These are phyloP conservation scores for Cyrtodaria siliqua DNA, from an alignment of 2,888 invertebrate species.

Conservation along the genomic window DNA sequence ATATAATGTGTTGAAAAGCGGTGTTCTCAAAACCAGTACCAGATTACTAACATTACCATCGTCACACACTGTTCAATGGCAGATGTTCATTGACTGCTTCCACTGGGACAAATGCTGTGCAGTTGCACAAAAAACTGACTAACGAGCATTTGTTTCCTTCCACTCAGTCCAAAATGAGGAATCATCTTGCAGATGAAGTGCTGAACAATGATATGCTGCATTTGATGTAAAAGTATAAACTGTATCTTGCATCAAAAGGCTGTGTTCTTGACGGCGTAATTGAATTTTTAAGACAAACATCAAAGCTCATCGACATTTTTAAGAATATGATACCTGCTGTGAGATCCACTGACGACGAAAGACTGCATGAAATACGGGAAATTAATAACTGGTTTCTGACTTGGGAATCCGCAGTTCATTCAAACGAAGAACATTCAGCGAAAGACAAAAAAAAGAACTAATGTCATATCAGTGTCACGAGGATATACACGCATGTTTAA, in stretches of 20 bases:
- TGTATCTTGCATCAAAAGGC: slow-evolving; percentile 31
- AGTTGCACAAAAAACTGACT: slow-evolving; percentile 53
- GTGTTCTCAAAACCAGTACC: slow-evolving; percentile 21
- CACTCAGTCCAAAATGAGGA: slow-evolving; percentile 51
- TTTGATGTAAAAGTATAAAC: slow-evolving; percentile 30
- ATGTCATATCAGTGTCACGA: slow-evolving; percentile 55
- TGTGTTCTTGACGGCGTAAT: slow-evolving; percentile 37
- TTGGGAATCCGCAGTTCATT: slow-evolving; percentile 8
- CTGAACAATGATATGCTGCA: slow-evolving; percentile 51
- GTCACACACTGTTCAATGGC: slow-evolving; percentile 40
- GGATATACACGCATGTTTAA: slow-evolving; percentile 49
- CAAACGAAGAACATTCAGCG: background rate
- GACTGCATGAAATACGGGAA: slow-evolving; percentile 15
- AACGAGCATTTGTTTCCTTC: slow-evolving; percentile 51
- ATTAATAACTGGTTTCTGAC: slow-evolving; percentile 18
- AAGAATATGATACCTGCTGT: slow-evolving; percentile 26
- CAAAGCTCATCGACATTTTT: slow-evolving; percentile 34
- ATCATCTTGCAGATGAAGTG: slow-evolving; percentile 60
- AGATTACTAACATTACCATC: slow-evolving; percentile 25
- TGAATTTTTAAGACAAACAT: slow-evolving; percentile 32
- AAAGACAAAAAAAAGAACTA: slow-evolving; percentile 6
- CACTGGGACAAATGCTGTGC: slow-evolving; percentile 56
- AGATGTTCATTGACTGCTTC: slow-evolving; percentile 53
- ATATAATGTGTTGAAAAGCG: slow-evolving; percentile 57
- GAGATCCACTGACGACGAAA: slow-evolving; percentile 20